Evolutionary conservation across 2,888 invertebrate genomes (phyloP), one percentile per base, ranked within the genome.

Genomic region (Anorthoa munda): DNA sequence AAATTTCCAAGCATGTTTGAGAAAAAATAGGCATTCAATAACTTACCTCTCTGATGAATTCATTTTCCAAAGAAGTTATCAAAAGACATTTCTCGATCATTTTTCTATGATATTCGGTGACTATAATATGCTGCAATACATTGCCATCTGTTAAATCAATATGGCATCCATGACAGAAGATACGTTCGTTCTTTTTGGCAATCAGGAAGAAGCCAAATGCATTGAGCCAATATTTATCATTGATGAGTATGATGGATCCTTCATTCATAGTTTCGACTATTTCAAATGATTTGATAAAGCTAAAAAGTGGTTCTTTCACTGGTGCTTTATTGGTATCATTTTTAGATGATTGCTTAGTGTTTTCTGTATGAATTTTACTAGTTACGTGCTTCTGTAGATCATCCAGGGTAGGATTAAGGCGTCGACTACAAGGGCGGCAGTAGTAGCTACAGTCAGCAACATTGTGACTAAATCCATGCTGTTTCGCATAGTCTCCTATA

Each of bases 11-110:
- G n/a, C n/a, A n/a, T n/a, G n/a, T n/a, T n/a, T n/a, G n/a, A n/a
- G n/a, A n/a, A n/a, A n/a, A n/a, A n/a, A n/a, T n/a, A n/a, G n/a
- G n/a, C n/a, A n/a, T n/a, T n/a, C 7, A 58, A 17, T 15, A 48
- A 39, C 2, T 26, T 72, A 83, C 82, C 81, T 83, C 78, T 75
- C 83, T 70, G 56, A 83, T 75, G 21, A 81, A 83, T 63, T 83
- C 82, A 39, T 58, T 31, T 64, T 74, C 51, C 18, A 83, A 48
- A 9, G 82, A 77, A 53, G 63, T 61, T 69, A 83, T 45, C 3
- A 77, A 5, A 31, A 55, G 69, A 13, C 55, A 46, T 15, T 72
- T 72, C 0, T 46, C 13, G 2, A 83, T 0, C 0, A 21, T 26
- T 12, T n/a, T 39, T 21, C 7, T 51, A 61, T 83, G 82, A 18